These are phyloP conservation scores for Platysteira castanea DNA, from an alignment of 2,113 vertebrate genomes.

Conservation along the genomic window DNA sequence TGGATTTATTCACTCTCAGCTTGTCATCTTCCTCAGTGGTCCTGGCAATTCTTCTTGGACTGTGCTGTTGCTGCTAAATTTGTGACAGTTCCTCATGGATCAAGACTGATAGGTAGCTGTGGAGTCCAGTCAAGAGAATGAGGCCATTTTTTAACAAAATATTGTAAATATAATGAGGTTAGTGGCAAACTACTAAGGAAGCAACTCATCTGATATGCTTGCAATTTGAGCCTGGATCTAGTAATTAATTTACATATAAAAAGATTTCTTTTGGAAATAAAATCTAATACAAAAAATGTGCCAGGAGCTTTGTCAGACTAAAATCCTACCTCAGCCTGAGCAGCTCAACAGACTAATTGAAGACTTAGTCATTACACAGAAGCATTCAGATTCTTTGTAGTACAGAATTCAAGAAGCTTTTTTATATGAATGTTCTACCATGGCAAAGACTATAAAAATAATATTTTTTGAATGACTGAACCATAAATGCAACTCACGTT, in stretches of 20 bases:
- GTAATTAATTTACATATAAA: background rate
- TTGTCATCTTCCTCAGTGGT: slow-evolving; percentile 7
- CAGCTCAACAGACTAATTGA: background rate
- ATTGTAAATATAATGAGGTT: background rate
- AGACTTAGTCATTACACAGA: background rate
- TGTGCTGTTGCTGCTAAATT: background rate
- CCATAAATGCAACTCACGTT: background rate
- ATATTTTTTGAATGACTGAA: background rate
- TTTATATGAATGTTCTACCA: background rate
- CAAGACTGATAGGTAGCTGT: background rate
- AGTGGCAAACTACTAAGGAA: background rate
- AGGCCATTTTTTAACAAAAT: background rate
- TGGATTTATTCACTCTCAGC: slow-evolving; percentile 43
- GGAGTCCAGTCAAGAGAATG: background rate
- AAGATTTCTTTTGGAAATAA: background rate
- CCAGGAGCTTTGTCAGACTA: background rate
- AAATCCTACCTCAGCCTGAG: background rate
- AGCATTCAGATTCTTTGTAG: background rate
- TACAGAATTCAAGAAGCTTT: background rate
- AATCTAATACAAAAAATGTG: background rate
- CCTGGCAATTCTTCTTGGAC: background rate
- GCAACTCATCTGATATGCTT: background rate
- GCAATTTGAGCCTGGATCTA: background rate
- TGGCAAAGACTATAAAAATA: background rate
- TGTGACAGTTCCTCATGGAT: background rate